Evolutionary conservation across 2,888 invertebrate species (phyloP), one percentile per base, ranked within the genome.

Genomic region (Apodemia hepburni): DNA sequence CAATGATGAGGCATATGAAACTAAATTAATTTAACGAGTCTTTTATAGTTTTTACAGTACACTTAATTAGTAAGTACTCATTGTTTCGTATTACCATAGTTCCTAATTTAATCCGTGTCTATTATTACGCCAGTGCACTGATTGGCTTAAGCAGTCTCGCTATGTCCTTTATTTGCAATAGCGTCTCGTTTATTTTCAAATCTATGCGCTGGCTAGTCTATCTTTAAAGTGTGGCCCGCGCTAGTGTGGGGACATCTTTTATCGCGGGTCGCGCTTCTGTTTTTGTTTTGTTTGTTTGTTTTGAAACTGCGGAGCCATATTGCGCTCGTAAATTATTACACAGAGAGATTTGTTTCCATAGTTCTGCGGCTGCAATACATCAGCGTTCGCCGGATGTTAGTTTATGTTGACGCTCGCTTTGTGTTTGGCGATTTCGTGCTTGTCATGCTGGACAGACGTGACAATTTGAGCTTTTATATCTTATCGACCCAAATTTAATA

Each of bases 331-430:
- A 91, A 86, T 90, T 88, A 88, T 89, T 82, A 78, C 82, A 73
- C 78, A 74, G 82, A 81, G 85, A 88, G 88, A 89, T 88, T 89
- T 89, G 90, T 88, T 85, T 85, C 87, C 85, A 89, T 87, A 88
- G 88, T 84, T 82, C 81, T 84, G 88, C 80, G 87, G 88, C 84
- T 76, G 84, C 84, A 79, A 89, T 90, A 81, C 82, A 88, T 90
- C 89, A 89, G 81, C 77, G 81, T 84, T 82, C 80, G 78, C 82
- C 84, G 87, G 85, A 85, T 87, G 87, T 84, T 86, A 83, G 86
- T 88, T 87, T 85, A 86, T 84, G 87, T 81, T 86, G 87, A 85
- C 83, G 79, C 78, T 77, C 79, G 82, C 80, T 83, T 84, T 86
- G 85, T 79, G 75, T 82, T 81, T 81, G 78, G 77, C 82, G 82